A percentile compares a stretch with the other conserved stretches of the same genome.
These are phyloP conservation scores for Hestina assimilis DNA, from an alignment of 1,140 invertebrate species.

Conservation along the genomic window DNA sequence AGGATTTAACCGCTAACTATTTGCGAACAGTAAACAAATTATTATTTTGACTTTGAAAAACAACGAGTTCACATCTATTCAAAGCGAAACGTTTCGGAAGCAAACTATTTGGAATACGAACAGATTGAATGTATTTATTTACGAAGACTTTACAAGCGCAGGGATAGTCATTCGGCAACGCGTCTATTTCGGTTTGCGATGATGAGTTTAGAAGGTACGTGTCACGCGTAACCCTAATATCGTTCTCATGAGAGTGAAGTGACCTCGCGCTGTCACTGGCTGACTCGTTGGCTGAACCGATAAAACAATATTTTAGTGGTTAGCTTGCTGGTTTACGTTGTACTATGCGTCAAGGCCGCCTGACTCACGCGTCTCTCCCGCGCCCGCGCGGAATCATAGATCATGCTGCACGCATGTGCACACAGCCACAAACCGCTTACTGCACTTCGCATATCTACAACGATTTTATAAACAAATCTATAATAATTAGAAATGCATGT, in stretches of 20 bases:
- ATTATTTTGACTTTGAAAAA: conserved; percentile 10
- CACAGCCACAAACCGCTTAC: conserved; percentile 1
- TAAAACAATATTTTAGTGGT: conserved; percentile 52
- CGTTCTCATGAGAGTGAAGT: conserved; percentile 25
- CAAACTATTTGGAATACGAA: background rate
- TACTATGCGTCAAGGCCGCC: conserved; percentile 58
- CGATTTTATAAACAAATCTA: background rate
- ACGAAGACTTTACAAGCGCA: background rate
- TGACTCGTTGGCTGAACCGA: conserved; percentile 27
- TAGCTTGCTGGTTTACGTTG: conserved; percentile 44
- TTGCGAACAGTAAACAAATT: conserved; percentile 1
- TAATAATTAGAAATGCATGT: too few relatives aligned
- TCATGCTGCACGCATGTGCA: conserved; percentile 28
- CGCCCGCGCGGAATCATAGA: conserved; percentile 24
- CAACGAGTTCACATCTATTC: background rate
- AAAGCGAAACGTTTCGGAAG: background rate
- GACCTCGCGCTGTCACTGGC: conserved; percentile 44
- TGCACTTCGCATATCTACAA: conserved; percentile 17
- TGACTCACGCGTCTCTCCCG: conserved; percentile 60
- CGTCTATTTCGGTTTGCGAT: conserved; percentile 2
- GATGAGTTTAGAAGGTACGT: conserved; percentile 17
- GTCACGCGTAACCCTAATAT: conserved; percentile 24
- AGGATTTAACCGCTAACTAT: conserved; percentile 37
- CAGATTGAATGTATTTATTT: conserved; percentile 5
- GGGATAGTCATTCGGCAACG: background rate